phyloP scores from a whole-genome alignment of 2,113 vertebrate genomes.

The Murina feae region DNA sequence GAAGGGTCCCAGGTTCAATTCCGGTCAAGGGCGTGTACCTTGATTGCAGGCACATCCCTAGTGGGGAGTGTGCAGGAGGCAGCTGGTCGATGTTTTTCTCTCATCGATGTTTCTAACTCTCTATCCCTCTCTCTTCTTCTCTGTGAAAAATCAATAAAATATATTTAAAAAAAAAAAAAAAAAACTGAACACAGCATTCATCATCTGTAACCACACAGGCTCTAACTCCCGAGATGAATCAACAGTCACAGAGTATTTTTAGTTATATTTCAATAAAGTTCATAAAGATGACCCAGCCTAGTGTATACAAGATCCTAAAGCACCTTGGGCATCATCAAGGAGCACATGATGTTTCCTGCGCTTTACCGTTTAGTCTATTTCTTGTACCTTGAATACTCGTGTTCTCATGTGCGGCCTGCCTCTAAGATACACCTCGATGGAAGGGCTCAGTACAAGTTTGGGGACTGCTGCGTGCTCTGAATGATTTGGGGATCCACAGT shows the following conservation, averaged over 20 bases:
- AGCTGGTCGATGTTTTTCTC: no score
- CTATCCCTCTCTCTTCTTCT: no score
- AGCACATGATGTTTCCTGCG: background rate
- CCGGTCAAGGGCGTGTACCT: no score
- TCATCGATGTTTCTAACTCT: no score
- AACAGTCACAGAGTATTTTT: conserved; percentile 41
- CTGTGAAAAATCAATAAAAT: no score
- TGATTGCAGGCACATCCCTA: no score
- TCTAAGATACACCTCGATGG: background rate
- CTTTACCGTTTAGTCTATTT: background rate
- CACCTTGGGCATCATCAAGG: conserved; percentile 46
- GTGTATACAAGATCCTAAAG: background rate
- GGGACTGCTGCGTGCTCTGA: background rate
- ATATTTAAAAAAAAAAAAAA: conserved; percentile 63
- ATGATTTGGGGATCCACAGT: background rate
- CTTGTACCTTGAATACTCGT: conserved; percentile 34
- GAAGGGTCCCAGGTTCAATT: no score
- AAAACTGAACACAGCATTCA: conserved; percentile 51
- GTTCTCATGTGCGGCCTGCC: background rate
- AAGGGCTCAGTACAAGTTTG: background rate
- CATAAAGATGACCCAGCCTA: background rate
- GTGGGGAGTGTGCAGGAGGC: no score
- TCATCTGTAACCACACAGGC: conserved; percentile 20
- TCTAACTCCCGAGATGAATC: conserved; percentile 44
- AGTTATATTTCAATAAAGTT: conserved; percentile 17